Percentiles rank a stretch among this genome's conserved stretches.
These are phyloP conservation scores for Acanthosepion pharaonis DNA, from an alignment of 2,888 invertebrate genomes.

Conservation along the genomic window DNA sequence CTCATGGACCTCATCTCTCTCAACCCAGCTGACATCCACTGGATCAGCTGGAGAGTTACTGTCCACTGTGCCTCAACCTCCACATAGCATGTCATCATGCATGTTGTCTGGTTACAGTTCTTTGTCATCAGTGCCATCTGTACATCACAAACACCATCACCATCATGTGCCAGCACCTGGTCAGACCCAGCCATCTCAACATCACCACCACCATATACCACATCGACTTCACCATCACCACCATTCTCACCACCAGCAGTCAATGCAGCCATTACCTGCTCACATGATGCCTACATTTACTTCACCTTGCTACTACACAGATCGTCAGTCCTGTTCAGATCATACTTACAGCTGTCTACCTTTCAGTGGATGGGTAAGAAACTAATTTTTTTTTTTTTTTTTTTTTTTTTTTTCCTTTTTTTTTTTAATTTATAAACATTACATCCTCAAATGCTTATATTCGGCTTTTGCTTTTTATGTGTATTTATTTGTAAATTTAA, in stretches of 20 bases:
- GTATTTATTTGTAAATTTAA: too few species aligned
- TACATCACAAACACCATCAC: slow-evolving; percentile 42
- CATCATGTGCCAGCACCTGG: background rate
- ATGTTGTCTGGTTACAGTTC: slow-evolving; percentile 40
- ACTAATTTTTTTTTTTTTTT: too few species aligned
- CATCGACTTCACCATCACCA: slow-evolving; percentile 46
- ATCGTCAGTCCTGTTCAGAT: slow-evolving; percentile 50
- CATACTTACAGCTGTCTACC: slow-evolving; percentile 50
- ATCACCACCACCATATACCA: slow-evolving; percentile 55
- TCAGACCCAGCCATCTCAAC: slow-evolving; percentile 63
- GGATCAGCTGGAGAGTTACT: background rate
- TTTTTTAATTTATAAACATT: too few species aligned
- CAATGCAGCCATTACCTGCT: slow-evolving; percentile 63
- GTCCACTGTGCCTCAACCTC: background rate
- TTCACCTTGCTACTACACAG: slow-evolving; percentile 50
- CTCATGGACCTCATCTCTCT: background rate
- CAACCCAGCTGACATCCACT: background rate
- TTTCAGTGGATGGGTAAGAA: slow-evolving; percentile 37
- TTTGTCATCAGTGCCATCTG: background rate
- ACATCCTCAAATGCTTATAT: too few species aligned
- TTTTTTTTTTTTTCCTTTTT: too few species aligned
- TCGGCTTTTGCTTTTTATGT: too few species aligned
- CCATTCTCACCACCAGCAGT: slow-evolving; percentile 50
- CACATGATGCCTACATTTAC: slow-evolving; percentile 53
- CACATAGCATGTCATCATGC: slow-evolving; percentile 34